These are phyloP conservation scores for Eidolon helvum DNA, from an alignment of 2,113 vertebrate species.

Conservation along the genomic window DNA sequence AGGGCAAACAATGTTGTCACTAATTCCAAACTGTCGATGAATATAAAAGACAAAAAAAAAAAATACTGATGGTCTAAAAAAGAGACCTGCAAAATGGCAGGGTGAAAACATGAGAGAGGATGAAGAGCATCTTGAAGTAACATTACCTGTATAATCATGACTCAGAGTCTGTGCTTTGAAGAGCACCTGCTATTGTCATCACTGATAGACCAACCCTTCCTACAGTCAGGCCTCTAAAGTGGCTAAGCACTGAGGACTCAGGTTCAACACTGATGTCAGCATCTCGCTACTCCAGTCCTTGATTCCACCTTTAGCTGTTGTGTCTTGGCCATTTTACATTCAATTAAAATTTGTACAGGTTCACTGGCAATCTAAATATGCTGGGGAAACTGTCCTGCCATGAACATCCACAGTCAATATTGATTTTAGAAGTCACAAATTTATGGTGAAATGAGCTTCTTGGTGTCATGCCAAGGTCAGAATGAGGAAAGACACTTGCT, in stretches of 20 bases:
- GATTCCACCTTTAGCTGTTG: background rate
- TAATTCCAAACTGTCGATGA: constrained; percentile 41
- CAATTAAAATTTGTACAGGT: background rate
- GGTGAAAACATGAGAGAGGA: background rate
- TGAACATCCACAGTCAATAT: background rate
- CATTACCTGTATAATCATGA: background rate
- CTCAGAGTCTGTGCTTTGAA: background rate
- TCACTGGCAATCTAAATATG: background rate
- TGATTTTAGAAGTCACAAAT: background rate
- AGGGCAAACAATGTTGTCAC: constrained; percentile 38
- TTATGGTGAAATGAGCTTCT: background rate
- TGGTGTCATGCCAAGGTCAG: background rate
- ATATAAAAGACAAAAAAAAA: constrained; percentile 52
- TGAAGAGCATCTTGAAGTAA: background rate
- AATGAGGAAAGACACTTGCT: background rate
- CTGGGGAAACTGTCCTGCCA: background rate
- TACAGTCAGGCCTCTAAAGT: background rate
- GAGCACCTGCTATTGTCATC: background rate
- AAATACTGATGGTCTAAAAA: background rate
- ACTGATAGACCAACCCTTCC: background rate
- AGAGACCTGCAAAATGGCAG: constrained; percentile 34
- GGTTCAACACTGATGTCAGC: background rate
- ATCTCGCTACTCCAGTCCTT: background rate
- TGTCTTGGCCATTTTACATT: background rate
- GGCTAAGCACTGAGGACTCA: background rate